These are phyloP conservation scores for Morpho helenor DNA, from an alignment of 2,888 invertebrate species.

Conservation along the genomic window DNA sequence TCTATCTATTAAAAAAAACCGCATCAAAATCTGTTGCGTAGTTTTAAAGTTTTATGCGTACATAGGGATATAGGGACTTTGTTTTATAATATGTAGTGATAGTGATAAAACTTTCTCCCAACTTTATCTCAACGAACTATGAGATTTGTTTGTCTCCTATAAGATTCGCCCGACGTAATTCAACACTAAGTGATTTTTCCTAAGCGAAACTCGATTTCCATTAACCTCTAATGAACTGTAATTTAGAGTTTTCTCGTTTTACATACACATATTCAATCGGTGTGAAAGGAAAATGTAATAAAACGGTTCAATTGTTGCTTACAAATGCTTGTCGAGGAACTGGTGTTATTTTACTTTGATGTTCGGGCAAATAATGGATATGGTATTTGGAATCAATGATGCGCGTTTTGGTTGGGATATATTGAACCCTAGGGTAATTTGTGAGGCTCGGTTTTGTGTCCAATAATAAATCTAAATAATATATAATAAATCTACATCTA, in stretches of 20 bases:
- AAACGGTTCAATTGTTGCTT: conserved; percentile 12
- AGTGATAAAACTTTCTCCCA: too few species aligned
- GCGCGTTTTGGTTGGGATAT: too few species aligned
- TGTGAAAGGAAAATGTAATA: conserved; percentile 19
- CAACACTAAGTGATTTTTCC: conserved; percentile 9
- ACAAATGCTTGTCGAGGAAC: conserved; percentile 2
- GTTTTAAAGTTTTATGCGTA: too few species aligned
- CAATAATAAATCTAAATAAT: too few species aligned
- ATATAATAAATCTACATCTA: too few species aligned
- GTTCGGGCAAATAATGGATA: background rate
- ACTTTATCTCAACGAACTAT: too few species aligned
- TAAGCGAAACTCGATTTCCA: conserved; percentile 4
- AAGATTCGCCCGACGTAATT: conserved; percentile 1
- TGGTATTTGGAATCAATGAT: background rate
- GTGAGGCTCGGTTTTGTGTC: too few species aligned
- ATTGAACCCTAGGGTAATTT: too few species aligned
- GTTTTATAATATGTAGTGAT: too few species aligned
- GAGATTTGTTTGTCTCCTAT: background rate
- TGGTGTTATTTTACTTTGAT: background rate
- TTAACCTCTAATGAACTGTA: conserved; percentile 8
- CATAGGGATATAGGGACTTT: too few species aligned
- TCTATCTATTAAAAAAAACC: too few species aligned
- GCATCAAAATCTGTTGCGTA: too few species aligned
- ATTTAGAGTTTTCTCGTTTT: conserved; percentile 18
- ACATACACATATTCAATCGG: conserved; percentile 22